Percentiles rank a stretch among this genome's conserved stretches.
Conservation (phyloP, 2,888 invertebrate genomes). For the Xanthorhoe spadicearia region DNA sequence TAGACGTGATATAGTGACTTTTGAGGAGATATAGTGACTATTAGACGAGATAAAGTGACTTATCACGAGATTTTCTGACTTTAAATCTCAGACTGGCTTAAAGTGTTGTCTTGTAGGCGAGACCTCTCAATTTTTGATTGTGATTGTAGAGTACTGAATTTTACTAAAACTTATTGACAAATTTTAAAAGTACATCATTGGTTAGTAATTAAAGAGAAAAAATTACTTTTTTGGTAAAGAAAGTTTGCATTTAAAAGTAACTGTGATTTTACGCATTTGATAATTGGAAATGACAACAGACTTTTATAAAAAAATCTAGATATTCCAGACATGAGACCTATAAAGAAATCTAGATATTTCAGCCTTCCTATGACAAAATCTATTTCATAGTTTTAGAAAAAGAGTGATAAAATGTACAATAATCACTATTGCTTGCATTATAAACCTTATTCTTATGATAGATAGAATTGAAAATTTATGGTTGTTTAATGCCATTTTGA, state of each 20-base stretch:
- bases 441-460: background rate
- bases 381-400: conserved; percentile 11
- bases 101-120: background rate
- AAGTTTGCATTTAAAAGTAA: background rate
- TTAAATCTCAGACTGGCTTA: too few species aligned
- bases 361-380: conserved; percentile 1
- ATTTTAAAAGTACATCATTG: too few species aligned
- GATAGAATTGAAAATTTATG: conserved; percentile 7
- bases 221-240: too few species aligned
- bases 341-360: background rate
- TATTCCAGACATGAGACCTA: background rate
- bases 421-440: background rate
- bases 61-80: too few species aligned
- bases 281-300: background rate
- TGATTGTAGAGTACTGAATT: too few species aligned
- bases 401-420: background rate
- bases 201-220: too few species aligned
- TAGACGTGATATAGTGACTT: background rate
- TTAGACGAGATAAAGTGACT: background rate
- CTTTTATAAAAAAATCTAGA: background rate
- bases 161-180: too few species aligned
- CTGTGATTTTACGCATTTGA: background rate
- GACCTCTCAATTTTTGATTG: background rate
- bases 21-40: background rate
- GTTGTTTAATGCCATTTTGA: conserved; percentile 12